Base-by-base conservation (phyloP, 2,888 invertebrate species). In the Ectobius pallidus region DNA sequence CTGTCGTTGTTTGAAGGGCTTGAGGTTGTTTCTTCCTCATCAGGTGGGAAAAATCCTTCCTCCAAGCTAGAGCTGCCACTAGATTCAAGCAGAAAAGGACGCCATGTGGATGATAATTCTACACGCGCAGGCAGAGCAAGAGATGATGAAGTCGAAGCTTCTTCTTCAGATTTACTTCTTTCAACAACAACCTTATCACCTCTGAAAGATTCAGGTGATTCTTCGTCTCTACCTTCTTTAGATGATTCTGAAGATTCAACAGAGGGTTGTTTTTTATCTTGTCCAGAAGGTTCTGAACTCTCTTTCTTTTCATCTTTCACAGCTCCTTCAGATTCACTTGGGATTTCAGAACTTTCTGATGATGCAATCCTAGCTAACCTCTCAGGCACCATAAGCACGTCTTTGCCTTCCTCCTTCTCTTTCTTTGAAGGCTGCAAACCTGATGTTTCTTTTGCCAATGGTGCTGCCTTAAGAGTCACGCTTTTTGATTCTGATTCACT, bases 21-120 rank as follows among this genome's bases (percentile, higher is more conserved):
- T 85, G 86, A 86, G 6, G 85, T 86, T 77, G 88, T 87, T 78
- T 86, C 86, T 55, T 87, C 87, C 73, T 87, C 87, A 80, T 93
- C 93, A 62, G 91, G 90, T 11, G 92, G 91, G 79, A 92, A 89
- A 87, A 92, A 91, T 6, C 91, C 92, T 80, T 95, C 94, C 82
- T 95, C 95, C 61, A 93, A 88, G 80, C 94, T 94, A 3, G 94
- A 94, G 75, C 93, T 94, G 44, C 92, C 93, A 68, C 93, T 93
- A 80, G 93, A 94, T 80, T 94, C 94, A 18, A 94, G 88, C 25
- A 93, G 91, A 80, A 94, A 94, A 2, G 93, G 91, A 78, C 91
- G 89, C 92, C 93, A 93, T 0, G 93, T 93, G 3, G 92, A 90
- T 80, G 91, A 92, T 70, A 92, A 84, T 80, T 93, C 93, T 80